Percentiles rank a stretch among this genome's conserved stretches.
phyloP scores from a whole-genome alignment of 2,797 vertebrate genomes.

The Muscicapa comitata region DNA sequence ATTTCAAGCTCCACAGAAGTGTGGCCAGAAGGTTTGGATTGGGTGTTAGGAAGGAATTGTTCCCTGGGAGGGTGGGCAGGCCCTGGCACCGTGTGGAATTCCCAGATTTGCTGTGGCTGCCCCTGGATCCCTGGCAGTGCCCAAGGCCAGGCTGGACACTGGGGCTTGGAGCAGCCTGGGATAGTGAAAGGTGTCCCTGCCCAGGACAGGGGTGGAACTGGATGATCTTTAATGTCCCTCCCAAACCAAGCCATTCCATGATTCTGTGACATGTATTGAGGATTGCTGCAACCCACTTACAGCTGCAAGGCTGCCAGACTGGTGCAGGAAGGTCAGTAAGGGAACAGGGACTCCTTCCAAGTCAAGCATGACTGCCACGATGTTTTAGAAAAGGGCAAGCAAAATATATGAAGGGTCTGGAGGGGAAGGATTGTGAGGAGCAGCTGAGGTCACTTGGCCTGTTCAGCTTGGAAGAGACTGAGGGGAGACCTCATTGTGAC shows the following conservation, averaged over 20 bases:
- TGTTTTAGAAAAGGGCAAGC: background rate
- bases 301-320: background rate
- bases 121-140: fast-evolving
- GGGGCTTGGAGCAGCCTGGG: background rate
- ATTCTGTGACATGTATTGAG: background rate
- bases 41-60: background rate
- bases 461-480: background rate
- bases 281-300: background rate
- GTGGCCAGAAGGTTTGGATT: background rate
- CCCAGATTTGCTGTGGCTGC: background rate
- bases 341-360: background rate
- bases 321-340: background rate
- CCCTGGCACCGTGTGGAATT: background rate
- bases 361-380: background rate
- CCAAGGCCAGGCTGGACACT: background rate
- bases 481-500: background rate
- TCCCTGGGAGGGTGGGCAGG: fast-evolving
- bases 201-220: background rate
- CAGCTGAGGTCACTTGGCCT: background rate
- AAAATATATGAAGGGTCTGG: background rate
- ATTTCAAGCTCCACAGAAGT: background rate
- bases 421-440: background rate
- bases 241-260: background rate
- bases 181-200: fast-evolving
- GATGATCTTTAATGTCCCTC: background rate